Conservation (phyloP, 2,797 vertebrate species). For the Poeciliopsis gracilis region DNA sequence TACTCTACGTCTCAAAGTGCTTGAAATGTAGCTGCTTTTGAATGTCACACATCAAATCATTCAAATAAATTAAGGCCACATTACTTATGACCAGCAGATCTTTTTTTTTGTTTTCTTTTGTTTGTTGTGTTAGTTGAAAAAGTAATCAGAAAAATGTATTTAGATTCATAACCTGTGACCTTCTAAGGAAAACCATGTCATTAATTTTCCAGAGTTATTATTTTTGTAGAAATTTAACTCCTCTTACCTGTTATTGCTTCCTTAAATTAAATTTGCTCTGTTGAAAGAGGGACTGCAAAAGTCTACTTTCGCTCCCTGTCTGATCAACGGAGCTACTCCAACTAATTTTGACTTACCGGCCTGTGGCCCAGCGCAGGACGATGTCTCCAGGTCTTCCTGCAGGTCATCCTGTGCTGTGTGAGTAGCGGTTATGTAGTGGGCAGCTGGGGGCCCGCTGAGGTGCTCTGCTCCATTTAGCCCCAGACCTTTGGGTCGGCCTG, state of each 20-base stretch:
- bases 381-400: neutral
- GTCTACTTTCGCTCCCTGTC: neutral
- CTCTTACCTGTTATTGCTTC: neutral
- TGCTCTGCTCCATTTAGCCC: constrained; percentile 63
- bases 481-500: constrained; percentile 41
- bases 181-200: neutral
- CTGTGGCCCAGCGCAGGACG: neutral
- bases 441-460: constrained; percentile 36
- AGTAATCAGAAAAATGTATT: neutral
- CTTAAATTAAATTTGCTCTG: neutral
- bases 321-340: constrained; percentile 11
- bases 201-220: neutral
- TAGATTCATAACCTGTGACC: neutral
- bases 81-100: neutral
- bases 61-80: neutral
- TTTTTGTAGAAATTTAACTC: neutral
- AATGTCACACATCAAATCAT: constrained; percentile 11
- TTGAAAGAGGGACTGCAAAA: neutral
- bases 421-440: constrained; percentile 27
- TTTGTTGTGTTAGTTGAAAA: constrained; percentile 11
- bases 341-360: constrained; percentile 10
- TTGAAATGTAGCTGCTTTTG: constrained; percentile 38
- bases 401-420: constrained; percentile 10
- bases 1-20: neutral
- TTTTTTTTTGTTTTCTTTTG: neutral